Percentiles rank a stretch among this genome's conserved stretches.
Evolutionary conservation across 2,888 invertebrate genomes (phyloP).

Genomic region (Cosmia trapezina): DNA sequence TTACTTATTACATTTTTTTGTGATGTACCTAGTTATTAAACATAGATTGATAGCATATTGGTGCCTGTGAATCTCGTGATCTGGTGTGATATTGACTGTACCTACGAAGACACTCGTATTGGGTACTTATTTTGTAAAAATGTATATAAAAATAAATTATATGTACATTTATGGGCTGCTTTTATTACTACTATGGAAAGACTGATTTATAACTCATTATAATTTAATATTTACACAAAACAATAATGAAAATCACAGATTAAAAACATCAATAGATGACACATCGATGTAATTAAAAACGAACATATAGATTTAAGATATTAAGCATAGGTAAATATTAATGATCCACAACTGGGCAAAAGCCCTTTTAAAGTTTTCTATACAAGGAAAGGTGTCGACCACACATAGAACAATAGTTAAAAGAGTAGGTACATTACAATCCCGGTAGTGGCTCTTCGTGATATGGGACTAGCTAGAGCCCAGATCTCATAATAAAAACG

Average conservation of each 20-base stretch:
- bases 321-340: constrained; percentile 60
- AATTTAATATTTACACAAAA: constrained; percentile 86
- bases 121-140: constrained; percentile 61
- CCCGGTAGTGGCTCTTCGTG: constrained; percentile 17
- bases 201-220: constrained; percentile 77
- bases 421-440: constrained; percentile 49
- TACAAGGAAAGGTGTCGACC: constrained; percentile 65
- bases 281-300: constrained; percentile 73
- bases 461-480: not conserved
- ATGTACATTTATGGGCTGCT: constrained; percentile 33
- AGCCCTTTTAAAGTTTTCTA: constrained; percentile 53
- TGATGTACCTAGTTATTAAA: constrained; percentile 31
- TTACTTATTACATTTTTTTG: constrained; percentile 12
- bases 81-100: constrained; percentile 51
- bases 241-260: constrained; percentile 86
- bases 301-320: constrained; percentile 66
- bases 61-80: constrained; percentile 59
- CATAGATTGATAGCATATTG: constrained; percentile 37
- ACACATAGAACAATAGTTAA: constrained; percentile 44
- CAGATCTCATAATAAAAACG: constrained; percentile 23
- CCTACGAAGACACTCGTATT: constrained; percentile 44
- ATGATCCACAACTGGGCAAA: constrained; percentile 59
- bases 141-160: constrained; percentile 61
- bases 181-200: constrained; percentile 65
- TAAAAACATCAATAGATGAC: constrained; percentile 79